Conservation (phyloP, 2,113 vertebrate species). For the Spilogale gracilis region DNA sequence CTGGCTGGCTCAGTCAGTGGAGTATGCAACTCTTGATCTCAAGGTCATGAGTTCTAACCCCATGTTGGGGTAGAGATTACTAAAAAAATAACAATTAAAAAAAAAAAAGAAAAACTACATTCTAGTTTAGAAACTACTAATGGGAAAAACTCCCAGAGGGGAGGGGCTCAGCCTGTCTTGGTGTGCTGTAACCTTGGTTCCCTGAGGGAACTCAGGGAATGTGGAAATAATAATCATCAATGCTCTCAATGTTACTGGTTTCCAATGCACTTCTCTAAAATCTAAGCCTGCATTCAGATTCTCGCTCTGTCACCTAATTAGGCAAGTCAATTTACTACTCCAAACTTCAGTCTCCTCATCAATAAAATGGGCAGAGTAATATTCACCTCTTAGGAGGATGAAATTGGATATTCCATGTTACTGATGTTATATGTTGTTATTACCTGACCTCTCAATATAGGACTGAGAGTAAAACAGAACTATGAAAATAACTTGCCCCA, state of each 20-base stretch:
- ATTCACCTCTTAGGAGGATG: neutral
- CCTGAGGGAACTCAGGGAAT: neutral
- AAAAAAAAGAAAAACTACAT: neutral
- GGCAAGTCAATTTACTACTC: neutral
- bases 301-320: neutral
- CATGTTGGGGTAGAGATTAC: neutral
- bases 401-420: neutral
- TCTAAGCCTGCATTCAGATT: neutral
- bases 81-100: neutral
- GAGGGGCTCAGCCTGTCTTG: neutral
- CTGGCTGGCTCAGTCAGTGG: neutral
- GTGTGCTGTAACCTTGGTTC: neutral
- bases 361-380: neutral
- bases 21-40: neutral
- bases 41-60: neutral
- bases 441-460: neutral
- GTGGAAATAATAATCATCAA: neutral
- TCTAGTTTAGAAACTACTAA: neutral
- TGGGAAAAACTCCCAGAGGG: neutral
- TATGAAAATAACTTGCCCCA: neutral
- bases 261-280: neutral
- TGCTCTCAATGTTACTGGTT: neutral
- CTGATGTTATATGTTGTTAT: neutral
- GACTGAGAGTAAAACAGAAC: neutral
- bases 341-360: neutral